phyloP scores from a whole-genome alignment of 1,140 invertebrate genomes.

The Drosophila parvula region DNA sequence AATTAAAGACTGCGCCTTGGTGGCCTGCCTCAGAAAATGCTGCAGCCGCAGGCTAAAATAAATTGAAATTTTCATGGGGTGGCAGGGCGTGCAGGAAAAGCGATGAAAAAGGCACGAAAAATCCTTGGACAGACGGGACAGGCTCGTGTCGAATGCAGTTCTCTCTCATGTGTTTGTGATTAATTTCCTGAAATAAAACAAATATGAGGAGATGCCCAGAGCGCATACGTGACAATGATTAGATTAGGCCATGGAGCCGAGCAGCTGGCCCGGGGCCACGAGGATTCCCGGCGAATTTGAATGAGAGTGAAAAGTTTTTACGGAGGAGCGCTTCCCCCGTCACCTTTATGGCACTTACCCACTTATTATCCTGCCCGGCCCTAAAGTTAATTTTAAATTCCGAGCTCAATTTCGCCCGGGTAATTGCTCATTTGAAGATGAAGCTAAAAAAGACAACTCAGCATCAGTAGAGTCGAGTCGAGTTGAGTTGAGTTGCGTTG shows the following conservation, averaged over 20 bases:
- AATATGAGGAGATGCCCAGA: constrained; percentile 41
- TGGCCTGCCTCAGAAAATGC: constrained; percentile 42
- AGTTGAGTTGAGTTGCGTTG: not conserved
- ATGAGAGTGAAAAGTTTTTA: constrained; percentile 13
- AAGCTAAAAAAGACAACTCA: constrained; percentile 38
- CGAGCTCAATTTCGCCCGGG: constrained; percentile 45
- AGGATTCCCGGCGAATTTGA: constrained; percentile 17
- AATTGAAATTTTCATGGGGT: constrained; percentile 79
- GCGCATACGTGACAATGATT: constrained; percentile 78
- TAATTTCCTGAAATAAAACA: constrained; percentile 75
- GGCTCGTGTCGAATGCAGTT: constrained; percentile 56
- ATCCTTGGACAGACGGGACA: constrained; percentile 8
- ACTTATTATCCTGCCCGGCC: constrained; percentile 20
- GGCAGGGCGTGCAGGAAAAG: constrained; percentile 4
- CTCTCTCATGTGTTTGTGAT: constrained; percentile 70
- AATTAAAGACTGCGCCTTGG: constrained; percentile 68
- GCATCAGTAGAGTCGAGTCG: constrained; percentile 21
- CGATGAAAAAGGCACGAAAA: constrained; percentile 5
- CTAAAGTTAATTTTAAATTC: constrained; percentile 51
- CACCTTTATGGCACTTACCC: constrained; percentile 26
- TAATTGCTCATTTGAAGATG: constrained; percentile 54
- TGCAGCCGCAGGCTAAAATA: constrained; percentile 71
- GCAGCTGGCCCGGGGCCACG: not conserved
- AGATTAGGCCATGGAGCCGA: constrained; percentile 52
- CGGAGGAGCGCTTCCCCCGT: not conserved